Evolutionary conservation across 2,797 vertebrate genomes (phyloP), one percentile per base, ranked within the genome.

Genomic region (Sparus aurata): DNA sequence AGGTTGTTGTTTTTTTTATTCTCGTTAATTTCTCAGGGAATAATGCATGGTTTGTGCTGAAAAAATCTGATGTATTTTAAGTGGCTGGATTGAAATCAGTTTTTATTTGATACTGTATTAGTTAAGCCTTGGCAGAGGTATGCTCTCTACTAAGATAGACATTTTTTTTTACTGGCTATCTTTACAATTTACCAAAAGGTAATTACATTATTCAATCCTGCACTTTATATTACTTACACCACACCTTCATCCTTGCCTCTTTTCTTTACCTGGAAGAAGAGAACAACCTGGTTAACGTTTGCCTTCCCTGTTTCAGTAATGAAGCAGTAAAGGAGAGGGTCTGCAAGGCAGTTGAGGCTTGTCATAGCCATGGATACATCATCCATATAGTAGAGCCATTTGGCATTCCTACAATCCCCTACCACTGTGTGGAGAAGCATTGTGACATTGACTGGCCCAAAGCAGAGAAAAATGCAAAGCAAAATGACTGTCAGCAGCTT

Each of bases 261-360:
- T 9, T 30, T 89, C 63, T 72, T 90, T 52, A 84, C 23, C 53
- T 84, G 83, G 54, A 90, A 78, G 57, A 84, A 90, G 10, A 77
- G 45, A 22, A 92, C 34, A 30, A 86, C 63, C 54, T 70, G 83
- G 41, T 61, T 87, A 45, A 93, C 47, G 5, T 84, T 91, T 17
- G 74, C 85, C 74, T 87, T 87, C 55, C 96, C 96, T 3, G 91
- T 94, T 89, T 94, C 96, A 12, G 96, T 97, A 27, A 96, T 92
- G 78, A 98, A 97, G 81, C 97, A 97, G 84, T 99, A 99, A 46
- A 99, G 94, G 60, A 98, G 79, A 0, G 97, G 97, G 71, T 98
- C 96, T 0, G 93, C 94, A 2, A 98, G 89, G 77, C 96, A 97
- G 84, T 98, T 98, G 47, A 98, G 82, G 68, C 87, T 95, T 0